phyloP scores from a whole-genome alignment of 2,888 invertebrate species.

The Cephus nigrinus region DNA sequence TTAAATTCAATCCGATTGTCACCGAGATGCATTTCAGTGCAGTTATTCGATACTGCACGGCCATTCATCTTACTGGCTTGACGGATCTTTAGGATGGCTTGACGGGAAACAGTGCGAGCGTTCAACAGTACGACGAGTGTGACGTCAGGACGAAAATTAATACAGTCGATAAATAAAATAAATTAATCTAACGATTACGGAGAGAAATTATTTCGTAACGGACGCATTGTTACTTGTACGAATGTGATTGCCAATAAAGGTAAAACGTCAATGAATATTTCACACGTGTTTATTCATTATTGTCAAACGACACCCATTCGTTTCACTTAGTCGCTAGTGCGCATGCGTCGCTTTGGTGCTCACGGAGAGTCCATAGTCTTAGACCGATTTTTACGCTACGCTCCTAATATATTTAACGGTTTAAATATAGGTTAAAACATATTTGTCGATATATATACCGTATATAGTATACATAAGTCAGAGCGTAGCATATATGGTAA shows the following conservation, averaged over 20 bases:
- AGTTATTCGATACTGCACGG: background rate
- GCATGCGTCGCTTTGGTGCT: background rate
- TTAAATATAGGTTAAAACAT: background rate
- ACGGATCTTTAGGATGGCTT: background rate
- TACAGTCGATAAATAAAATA: background rate
- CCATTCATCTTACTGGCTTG: background rate
- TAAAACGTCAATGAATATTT: slow-evolving; percentile 27
- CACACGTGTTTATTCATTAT: slow-evolving; percentile 53
- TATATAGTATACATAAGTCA: slow-evolving; percentile 10
- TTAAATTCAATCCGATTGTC: background rate
- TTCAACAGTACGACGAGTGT: background rate
- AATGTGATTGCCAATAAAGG: background rate
- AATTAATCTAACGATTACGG: background rate
- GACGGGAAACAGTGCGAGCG: background rate
- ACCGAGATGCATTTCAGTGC: background rate
- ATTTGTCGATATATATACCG: slow-evolving; percentile 11
- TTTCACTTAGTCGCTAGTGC: background rate
- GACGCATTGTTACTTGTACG: background rate
- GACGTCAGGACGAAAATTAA: background rate
- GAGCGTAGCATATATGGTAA: background rate
- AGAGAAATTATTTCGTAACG: background rate
- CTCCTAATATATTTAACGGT: background rate
- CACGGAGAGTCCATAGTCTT: background rate
- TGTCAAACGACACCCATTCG: slow-evolving; percentile 46
- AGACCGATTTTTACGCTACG: background rate